These are phyloP conservation scores for Axis porcinus DNA, from an alignment of 2,113 vertebrate genomes.

Conservation along the genomic window DNA sequence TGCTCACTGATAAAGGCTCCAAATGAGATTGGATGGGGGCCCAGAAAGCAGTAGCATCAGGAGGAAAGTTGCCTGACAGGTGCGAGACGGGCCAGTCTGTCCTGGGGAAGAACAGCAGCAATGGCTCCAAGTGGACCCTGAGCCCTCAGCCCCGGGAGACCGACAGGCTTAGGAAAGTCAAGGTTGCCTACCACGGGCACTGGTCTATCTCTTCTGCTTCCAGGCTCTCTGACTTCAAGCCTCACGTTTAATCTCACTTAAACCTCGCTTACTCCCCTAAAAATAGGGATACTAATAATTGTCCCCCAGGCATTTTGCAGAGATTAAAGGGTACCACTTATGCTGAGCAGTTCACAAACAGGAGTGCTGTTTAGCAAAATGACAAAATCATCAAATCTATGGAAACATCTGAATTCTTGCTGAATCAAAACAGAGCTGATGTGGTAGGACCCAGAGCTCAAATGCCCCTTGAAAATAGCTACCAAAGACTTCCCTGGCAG, in stretches of 20 bases:
- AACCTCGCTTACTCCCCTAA: background rate
- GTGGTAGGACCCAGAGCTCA: accelerated
- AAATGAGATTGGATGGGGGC: background rate
- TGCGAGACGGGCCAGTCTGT: background rate
- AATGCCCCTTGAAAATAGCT: background rate
- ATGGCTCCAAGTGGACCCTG: accelerated
- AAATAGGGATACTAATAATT: background rate
- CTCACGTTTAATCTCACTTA: accelerated
- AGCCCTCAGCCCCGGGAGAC: background rate
- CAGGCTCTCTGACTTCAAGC: background rate
- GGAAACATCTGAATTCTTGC: background rate
- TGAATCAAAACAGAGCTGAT: background rate
- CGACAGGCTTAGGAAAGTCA: accelerated
- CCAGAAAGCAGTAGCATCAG: background rate
- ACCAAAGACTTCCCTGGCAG: background rate
- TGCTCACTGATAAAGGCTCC: background rate
- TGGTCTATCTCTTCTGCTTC: accelerated
- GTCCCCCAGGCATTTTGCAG: background rate
- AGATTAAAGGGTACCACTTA: background rate
- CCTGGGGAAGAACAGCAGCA: accelerated
- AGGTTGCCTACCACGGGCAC: accelerated
- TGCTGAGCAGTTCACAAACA: background rate
- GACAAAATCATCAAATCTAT: background rate
- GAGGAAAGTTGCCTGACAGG: background rate
- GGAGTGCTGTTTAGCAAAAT: background rate